Percentiles rank a stretch among this genome's conserved stretches.
Conservation (phyloP, 2,797 vertebrate species). For the Ceryle rudis region DNA sequence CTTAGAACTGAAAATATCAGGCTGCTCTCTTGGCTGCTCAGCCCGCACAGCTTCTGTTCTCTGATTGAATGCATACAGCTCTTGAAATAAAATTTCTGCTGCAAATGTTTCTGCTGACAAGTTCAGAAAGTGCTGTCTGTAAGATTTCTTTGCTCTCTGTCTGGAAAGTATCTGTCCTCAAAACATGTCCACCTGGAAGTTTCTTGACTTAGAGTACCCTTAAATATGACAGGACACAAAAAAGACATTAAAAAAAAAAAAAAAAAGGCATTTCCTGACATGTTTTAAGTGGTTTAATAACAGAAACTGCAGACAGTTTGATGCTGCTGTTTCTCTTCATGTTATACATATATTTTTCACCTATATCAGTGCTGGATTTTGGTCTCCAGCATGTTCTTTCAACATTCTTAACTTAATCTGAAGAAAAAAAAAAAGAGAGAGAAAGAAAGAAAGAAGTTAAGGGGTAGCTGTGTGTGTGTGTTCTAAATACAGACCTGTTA, state of each 20-base stretch:
- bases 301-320: neutral
- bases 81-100: neutral
- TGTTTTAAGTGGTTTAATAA: neutral
- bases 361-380: neutral
- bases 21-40: accelerated
- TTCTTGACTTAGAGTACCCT: neutral
- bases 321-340: neutral
- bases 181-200: neutral
- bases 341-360: neutral
- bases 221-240: neutral
- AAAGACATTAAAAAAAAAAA: neutral
- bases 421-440: no score
- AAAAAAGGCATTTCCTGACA: neutral
- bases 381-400: neutral
- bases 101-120: slow-evolving; percentile 3
- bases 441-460: neutral
- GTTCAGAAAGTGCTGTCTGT: neutral
- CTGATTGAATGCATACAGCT: neutral
- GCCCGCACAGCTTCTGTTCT: neutral
- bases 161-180: neutral
- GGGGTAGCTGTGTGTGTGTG: accelerated
- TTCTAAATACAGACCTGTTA: neutral
- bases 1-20: neutral
- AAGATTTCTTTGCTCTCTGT: neutral
- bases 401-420: neutral